Conservation (phyloP, 2,113 vertebrate genomes). For the Thinocorus orbignyianus region DNA sequence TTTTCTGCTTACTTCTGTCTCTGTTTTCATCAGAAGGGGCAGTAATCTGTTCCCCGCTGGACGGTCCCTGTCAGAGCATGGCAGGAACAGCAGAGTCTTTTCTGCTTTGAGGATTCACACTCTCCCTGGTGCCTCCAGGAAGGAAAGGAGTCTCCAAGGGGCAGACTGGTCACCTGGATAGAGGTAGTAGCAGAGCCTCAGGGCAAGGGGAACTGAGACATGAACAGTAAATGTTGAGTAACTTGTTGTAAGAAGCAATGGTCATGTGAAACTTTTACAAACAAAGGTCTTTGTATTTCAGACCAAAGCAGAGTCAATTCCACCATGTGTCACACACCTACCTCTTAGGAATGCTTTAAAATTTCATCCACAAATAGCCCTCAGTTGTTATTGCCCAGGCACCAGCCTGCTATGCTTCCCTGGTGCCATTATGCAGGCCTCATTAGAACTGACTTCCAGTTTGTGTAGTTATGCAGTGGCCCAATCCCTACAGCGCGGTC, state of each 20-base stretch:
- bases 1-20: background rate
- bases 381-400: background rate
- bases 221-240: background rate
- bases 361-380: background rate
- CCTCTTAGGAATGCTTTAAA: background rate
- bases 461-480: background rate
- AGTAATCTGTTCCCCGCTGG: fast-evolving
- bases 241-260: background rate
- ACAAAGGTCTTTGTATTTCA: background rate
- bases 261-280: background rate
- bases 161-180: background rate
- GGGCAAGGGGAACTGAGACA: background rate
- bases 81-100: background rate
- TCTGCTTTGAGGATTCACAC: background rate
- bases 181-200: background rate
- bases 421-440: background rate
- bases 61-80: background rate
- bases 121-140: background rate
- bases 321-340: background rate
- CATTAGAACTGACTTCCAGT: background rate
- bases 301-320: background rate
- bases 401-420: background rate
- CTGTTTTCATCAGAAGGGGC: background rate
- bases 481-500: background rate
- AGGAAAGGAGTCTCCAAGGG: background rate